Evolutionary conservation across 2,797 vertebrate genomes (phyloP).

Genomic region (Acanthurus lineatus): DNA sequence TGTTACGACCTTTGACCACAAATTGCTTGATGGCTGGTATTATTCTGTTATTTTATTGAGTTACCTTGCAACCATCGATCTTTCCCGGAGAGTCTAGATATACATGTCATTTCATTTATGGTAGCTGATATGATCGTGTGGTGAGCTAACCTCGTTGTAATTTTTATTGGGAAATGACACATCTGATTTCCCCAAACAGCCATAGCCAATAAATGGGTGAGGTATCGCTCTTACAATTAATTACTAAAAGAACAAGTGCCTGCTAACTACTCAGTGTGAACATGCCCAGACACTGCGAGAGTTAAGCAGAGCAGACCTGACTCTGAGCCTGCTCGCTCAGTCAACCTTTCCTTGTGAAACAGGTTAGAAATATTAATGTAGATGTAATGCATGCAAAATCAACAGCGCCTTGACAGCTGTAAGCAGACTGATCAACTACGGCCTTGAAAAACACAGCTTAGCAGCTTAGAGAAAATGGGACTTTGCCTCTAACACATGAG

Average conservation of each 20-base stretch:
- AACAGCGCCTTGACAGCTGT: conserved; percentile 47
- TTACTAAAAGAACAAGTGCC: conserved; percentile 23
- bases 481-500: conserved; percentile 56
- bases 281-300: conserved; percentile 12
- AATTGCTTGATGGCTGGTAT: background rate
- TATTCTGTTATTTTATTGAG: background rate
- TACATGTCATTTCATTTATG: background rate
- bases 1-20: background rate
- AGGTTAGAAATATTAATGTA: conserved; percentile 56
- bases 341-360: conserved; percentile 38
- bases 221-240: background rate
- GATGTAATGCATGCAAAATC: conserved; percentile 47
- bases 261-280: background rate
- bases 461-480: conserved; percentile 56
- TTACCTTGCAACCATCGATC: background rate
- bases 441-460: conserved; percentile 58
- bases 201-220: background rate
- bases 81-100: background rate
- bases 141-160: background rate
- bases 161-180: background rate
- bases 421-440: conserved; percentile 53
- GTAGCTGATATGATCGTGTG: background rate
- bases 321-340: conserved; percentile 12
- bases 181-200: background rate
- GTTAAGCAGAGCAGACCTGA: conserved; percentile 8